phyloP scores from a whole-genome alignment of 2,888 invertebrate genomes.

The Pteria penguin region DNA sequence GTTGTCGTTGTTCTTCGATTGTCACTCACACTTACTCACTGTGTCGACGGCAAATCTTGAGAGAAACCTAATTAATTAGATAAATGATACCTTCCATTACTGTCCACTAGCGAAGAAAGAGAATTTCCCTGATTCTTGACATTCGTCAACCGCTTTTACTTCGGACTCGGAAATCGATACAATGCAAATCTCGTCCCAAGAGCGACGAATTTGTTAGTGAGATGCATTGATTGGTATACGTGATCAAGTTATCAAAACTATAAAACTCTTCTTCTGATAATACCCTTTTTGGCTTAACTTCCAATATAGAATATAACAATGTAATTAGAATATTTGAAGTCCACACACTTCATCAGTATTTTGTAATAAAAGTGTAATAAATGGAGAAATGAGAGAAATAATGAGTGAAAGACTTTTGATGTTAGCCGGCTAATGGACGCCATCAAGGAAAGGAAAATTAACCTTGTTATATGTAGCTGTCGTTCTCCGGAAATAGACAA shows the following conservation, averaged over 20 bases:
- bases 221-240: constrained; percentile 24
- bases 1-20: background rate
- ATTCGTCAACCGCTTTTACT: background rate
- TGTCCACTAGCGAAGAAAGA: background rate
- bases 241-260: constrained; percentile 26
- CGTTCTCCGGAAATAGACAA: background rate
- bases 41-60: background rate
- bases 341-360: constrained; percentile 14
- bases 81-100: background rate
- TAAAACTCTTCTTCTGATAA: constrained; percentile 28
- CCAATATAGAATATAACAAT: constrained; percentile 8
- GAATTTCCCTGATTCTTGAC: background rate
- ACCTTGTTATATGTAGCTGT: constrained; percentile 1
- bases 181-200: background rate
- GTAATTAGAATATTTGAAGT: constrained; percentile 18
- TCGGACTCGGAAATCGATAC: background rate
- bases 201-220: background rate
- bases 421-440: constrained; percentile 17
- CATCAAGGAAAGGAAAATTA: constrained; percentile 20
- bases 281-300: constrained; percentile 7
- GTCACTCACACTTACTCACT: background rate
- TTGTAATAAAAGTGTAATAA: constrained; percentile 23
- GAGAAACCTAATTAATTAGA: background rate
- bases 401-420: constrained; percentile 19
- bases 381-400: constrained; percentile 29